Evolutionary conservation across 2,113 vertebrate species (phyloP).

Genomic region (Semicossyphus pulcher): DNA sequence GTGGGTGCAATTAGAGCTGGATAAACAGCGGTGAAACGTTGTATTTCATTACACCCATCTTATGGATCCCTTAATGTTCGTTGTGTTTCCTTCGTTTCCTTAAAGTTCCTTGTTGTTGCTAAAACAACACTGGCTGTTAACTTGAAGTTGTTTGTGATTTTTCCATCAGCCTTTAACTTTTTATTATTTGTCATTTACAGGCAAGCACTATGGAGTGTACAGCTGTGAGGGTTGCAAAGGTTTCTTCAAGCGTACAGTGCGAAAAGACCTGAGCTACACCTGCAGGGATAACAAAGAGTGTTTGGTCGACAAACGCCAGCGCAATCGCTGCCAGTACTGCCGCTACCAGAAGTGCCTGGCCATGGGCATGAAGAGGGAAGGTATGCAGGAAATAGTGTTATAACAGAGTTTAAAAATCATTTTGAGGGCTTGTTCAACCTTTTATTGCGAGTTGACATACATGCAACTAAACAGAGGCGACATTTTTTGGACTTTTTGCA

Average conservation of each 20-base stretch:
- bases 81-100: neutral
- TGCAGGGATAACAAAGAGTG: constrained; percentile 97
- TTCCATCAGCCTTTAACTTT: neutral
- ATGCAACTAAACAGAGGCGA: constrained; percentile 18
- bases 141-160: neutral
- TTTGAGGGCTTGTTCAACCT: constrained; percentile 16
- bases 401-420: neutral
- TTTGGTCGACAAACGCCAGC: constrained; percentile 95
- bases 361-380: constrained; percentile 98
- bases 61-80: neutral
- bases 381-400: constrained; percentile 73
- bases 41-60: neutral
- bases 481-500: constrained; percentile 3
- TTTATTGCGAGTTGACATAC: constrained; percentile 18
- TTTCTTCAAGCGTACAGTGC: constrained; percentile 96
- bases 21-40: constrained; percentile 29
- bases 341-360: constrained; percentile 99
- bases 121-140: neutral
- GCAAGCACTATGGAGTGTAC: constrained; percentile 97
- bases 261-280: constrained; percentile 96
- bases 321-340: constrained; percentile 98
- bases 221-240: constrained; percentile 98
- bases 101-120: neutral
- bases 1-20: constrained; percentile 27
- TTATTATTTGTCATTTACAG: constrained; percentile 72